Conservation (phyloP, 2,888 invertebrate genomes). For the Ferdinandea cuprea region DNA sequence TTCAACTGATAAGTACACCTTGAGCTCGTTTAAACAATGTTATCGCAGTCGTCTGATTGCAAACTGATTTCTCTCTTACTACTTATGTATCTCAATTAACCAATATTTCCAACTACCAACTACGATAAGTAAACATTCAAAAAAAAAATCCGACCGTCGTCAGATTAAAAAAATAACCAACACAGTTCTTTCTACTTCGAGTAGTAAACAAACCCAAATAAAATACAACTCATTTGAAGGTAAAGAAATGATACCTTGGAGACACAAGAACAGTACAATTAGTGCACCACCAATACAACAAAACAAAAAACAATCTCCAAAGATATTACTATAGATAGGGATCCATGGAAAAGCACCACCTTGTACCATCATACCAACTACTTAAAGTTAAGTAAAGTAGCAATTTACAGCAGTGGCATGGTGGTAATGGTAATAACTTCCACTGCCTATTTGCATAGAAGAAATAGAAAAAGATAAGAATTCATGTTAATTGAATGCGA, state of each 20-base stretch:
- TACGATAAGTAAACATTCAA: constrained; percentile 21
- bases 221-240: constrained; percentile 28
- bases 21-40: background rate
- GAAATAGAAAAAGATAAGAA: constrained; percentile 61
- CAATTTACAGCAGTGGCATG: constrained; percentile 26
- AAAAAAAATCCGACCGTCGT: constrained; percentile 15
- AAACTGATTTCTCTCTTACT: background rate
- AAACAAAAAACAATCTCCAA: background rate
- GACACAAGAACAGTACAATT: constrained; percentile 36
- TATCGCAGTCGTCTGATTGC: background rate
- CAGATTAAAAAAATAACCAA: constrained; percentile 43
- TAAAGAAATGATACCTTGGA: constrained; percentile 15
- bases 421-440: constrained; percentile 42
- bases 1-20: background rate
- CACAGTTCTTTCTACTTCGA: background rate
- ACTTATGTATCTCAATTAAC: constrained; percentile 7
- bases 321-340: constrained; percentile 7
- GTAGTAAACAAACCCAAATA: background rate
- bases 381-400: constrained; percentile 33
- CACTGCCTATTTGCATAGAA: constrained; percentile 58
- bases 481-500: constrained; percentile 74
- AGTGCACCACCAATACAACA: background rate
- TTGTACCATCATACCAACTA: constrained; percentile 8
- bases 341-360: background rate
- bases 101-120: background rate